Base-by-base conservation (phyloP, 1,140 invertebrate genomes). In the Theocolax elegans region DNA sequence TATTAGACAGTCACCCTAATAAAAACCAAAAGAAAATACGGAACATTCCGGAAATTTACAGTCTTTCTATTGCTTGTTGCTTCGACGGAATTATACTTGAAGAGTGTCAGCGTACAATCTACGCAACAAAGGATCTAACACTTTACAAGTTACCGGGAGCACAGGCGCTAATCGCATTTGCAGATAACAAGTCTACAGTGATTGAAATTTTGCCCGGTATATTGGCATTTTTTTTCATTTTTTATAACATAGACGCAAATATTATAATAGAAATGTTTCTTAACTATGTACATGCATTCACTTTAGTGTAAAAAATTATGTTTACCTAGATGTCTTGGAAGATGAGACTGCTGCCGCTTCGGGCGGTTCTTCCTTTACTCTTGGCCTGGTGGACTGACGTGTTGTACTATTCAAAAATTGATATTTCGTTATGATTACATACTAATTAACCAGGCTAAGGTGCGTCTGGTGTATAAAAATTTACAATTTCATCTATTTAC, bases 381-480 rank as follows among this genome's bases (percentile, higher is more conserved):
- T 86, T 81, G 71, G 88, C 87, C 77, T 89, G 86, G 66, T 87
- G 83, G 73, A 89, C 85, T 78, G 87, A 87, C 85, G 91, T 89
- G 78, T 89, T 84, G 80, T 91, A 90, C 82, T 88, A 89, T 71
- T 90, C 85, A 83, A 90, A 90, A 83, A 87, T 87, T 72, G 81
- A 88, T 73, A 87, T 79, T 80, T 82, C 78, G 80, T 86, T 87
- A 81, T 85, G 79, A 82, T 78, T 75, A 74, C 58, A 75, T 77
- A 73, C 65, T 74, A 72, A 65, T 48, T 23, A 23, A 64, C 59
- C 51, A 64, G 54, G 69, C 63, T 66, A 53, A 66, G 62, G 59
- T 60, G 69, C 56, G 60, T 71, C 56, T 71, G 58, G 67, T 46
- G 1, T 62, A 60, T 51, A 62, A 49, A 44, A 62, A 68, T 68